These are phyloP conservation scores for Priocnemis perturbator DNA, from an alignment of 2,888 invertebrate species.

Conservation along the genomic window DNA sequence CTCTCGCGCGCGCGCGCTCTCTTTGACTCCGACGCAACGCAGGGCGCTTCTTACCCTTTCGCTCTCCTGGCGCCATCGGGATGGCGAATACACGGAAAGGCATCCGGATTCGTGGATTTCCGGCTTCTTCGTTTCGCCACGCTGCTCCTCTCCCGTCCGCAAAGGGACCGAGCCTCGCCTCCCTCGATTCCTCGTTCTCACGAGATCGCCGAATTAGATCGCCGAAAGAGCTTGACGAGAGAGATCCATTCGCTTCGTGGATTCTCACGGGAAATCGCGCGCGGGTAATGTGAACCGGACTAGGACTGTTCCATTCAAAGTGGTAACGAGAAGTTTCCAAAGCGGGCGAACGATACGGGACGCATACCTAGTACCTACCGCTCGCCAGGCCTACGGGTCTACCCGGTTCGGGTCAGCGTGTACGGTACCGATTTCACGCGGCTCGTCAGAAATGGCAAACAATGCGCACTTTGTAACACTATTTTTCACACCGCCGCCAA, in stretches of 20 bases:
- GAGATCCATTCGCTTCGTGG: neutral
- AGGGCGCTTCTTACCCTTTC: conserved; percentile 7
- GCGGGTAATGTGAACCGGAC: too few relatives aligned
- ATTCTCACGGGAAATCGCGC: too few relatives aligned
- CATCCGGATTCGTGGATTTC: conserved; percentile 64
- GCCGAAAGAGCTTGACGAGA: conserved; percentile 7
- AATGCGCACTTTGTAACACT: too few relatives aligned
- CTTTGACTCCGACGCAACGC: neutral
- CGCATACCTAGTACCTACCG: too few relatives aligned
- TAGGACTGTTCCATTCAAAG: too few relatives aligned
- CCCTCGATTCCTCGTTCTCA: neutral
- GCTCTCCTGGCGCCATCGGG: conserved; percentile 64
- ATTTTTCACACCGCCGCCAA: too few relatives aligned
- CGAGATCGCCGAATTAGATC: neutral
- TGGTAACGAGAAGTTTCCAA: too few relatives aligned
- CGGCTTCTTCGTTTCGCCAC: conserved; percentile 53
- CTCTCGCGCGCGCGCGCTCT: conserved; percentile 10
- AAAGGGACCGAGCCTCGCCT: neutral
- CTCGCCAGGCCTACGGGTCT: too few relatives aligned
- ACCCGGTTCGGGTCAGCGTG: too few relatives aligned
- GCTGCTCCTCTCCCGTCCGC: neutral
- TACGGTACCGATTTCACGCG: too few relatives aligned
- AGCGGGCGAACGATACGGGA: too few relatives aligned
- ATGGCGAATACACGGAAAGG: conserved; percentile 62
- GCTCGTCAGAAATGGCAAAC: too few relatives aligned